phyloP scores from a whole-genome alignment of 2,113 vertebrate genomes.

The Caracal caracal region DNA sequence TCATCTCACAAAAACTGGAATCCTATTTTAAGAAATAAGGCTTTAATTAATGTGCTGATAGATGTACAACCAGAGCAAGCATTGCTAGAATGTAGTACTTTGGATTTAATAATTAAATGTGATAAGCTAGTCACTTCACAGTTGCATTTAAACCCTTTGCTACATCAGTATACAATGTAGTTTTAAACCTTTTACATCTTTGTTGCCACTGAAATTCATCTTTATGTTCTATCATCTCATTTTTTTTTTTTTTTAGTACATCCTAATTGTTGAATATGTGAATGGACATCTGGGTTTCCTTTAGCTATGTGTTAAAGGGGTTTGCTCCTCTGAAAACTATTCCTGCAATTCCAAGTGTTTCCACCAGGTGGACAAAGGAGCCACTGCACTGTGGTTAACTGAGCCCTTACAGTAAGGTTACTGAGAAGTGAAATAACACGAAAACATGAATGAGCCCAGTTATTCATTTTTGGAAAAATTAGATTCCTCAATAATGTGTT shows the following conservation, averaged over 20 bases:
- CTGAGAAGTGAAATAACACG: neutral
- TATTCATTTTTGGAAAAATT: neutral
- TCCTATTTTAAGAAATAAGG: neutral
- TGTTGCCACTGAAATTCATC: neutral
- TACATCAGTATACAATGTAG: neutral
- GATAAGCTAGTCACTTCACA: neutral
- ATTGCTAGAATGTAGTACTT: neutral
- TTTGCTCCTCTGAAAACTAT: neutral
- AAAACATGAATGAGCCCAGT: neutral
- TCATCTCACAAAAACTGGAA: neutral
- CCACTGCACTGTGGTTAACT: neutral
- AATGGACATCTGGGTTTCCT: neutral
- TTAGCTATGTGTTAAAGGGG: neutral
- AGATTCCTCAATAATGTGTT: neutral
- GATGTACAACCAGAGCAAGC: neutral
- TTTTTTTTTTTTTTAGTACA: neutral
- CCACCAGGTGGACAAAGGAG: slow-evolving; percentile 5
- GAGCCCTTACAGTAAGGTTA: neutral
- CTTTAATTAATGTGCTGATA: neutral
- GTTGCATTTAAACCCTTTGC: neutral
- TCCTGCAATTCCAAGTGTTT: slow-evolving; percentile 46
- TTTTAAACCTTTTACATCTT: neutral
- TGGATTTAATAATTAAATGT: neutral
- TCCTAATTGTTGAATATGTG: neutral
- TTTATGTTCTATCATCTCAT: neutral